Evolutionary conservation across 2,888 invertebrate species (phyloP).

Genomic region (Ametastegia equiseti): DNA sequence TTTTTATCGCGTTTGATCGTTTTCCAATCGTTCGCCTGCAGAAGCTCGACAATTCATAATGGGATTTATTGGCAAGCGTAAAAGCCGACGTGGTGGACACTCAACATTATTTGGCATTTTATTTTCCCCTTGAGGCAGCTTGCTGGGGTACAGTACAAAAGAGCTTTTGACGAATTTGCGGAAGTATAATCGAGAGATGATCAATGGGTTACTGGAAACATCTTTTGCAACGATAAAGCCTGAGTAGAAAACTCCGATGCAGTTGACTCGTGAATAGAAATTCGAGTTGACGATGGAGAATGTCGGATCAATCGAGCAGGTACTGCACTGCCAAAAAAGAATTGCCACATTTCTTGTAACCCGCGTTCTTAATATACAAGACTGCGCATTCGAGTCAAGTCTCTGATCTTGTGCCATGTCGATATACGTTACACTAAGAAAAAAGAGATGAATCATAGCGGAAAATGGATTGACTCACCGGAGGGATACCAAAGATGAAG

Average conservation of each 20-base stretch:
- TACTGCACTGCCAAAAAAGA: slow-evolving; percentile 4
- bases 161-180: slow-evolving; percentile 11
- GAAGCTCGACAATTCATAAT: slow-evolving; percentile 12
- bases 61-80: slow-evolving; percentile 4
- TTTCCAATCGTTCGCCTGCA: slow-evolving; percentile 29
- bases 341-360: not conserved
- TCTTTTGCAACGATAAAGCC: not conserved
- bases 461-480: slow-evolving; percentile 8
- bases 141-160: slow-evolving; percentile 2
- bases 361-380: not conserved
- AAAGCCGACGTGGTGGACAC: not conserved
- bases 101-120: not conserved
- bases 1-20: slow-evolving; percentile 34
- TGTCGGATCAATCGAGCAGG: slow-evolving; percentile 14
- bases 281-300: not conserved
- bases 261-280: not conserved
- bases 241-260: not conserved
- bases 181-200: not conserved
- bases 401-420: not conserved
- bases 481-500: not conserved
- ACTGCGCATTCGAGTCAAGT: not conserved
- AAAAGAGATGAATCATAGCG: not conserved
- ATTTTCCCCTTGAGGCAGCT: not conserved
- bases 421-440: not conserved
- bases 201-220: not conserved